Evolutionary conservation across 2,888 invertebrate species (phyloP), one percentile per base, ranked within the genome.

Genomic region (Malacosoma neustria): DNA sequence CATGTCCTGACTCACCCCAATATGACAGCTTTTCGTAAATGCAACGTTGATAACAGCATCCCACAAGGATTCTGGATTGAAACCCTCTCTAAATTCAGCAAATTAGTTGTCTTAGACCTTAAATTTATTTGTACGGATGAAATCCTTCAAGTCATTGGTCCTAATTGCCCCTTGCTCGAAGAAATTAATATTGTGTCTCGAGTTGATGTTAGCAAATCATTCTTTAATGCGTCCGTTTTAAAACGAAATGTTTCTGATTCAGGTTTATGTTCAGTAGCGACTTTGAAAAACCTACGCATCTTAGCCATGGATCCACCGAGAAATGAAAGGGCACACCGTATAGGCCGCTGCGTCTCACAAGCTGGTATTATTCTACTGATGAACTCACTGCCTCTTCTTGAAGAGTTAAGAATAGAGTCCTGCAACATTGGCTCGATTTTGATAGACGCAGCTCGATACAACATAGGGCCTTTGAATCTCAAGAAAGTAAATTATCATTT

Each of bases 61-160:
- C 72, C 82, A 9, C 74, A 74, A 39, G 45, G 51, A 33, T 86
- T 79, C 58, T 87, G 87, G 87, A 61, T 76, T 29, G 61, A 69
- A 12, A 68, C 61, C 35, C 61, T 87, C 15, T 66, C 75, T 11
- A 69, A 55, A 42, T 76, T 84, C 43, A 68, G 49, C 39, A 69
- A 71, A 36, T 66, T 87, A 51, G 63, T 75, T 7, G 65, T 81
- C 39, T 71, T 87, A 2, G 85, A 87, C 45, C 72, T 87, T 31
- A 86, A 82, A 60, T 84, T 86, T 49, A 74, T 85, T 46, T 87
- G 87, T 47, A 85, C 86, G 13, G 85, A 87, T 48, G 86, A 87
- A 63, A 85, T 87, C 33, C 72, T 87, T 9, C 56, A 79, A 56
- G 69, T 82, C 14, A 65, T 86, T 1, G 72, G 82, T 30, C 46